Evolutionary conservation across 2,888 invertebrate species (phyloP).

Genomic region (Euplagia quadripunctaria): DNA sequence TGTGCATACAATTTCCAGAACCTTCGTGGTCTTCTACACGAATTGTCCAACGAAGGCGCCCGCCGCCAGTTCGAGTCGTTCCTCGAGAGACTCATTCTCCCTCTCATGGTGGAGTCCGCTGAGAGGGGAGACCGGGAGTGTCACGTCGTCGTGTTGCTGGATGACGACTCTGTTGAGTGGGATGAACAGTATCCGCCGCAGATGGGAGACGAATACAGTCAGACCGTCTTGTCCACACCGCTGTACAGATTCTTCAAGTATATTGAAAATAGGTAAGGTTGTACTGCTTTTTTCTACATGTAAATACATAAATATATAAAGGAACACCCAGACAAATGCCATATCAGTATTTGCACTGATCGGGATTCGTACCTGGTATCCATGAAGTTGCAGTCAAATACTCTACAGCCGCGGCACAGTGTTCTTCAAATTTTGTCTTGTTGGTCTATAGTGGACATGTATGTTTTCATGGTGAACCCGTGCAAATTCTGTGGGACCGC

Average conservation of each 20-base stretch:
- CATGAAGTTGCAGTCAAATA: too few relatives aligned
- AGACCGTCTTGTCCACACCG: conserved; percentile 97
- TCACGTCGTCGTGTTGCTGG: conserved; percentile 97
- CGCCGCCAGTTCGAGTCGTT: conserved; percentile 98
- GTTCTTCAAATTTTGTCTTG: too few relatives aligned
- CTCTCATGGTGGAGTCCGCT: conserved; percentile 97
- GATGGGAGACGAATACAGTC: conserved; percentile 99
- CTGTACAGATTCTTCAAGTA: conserved; percentile 99
- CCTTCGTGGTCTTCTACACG: conserved; percentile 97
- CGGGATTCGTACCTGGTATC: not conserved
- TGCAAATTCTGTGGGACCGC: too few relatives aligned
- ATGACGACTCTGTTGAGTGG: conserved; percentile 99
- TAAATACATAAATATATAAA: not conserved
- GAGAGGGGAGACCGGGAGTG: conserved; percentile 98
- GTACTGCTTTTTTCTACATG: not conserved
- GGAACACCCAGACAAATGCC: too few relatives aligned
- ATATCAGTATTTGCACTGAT: not conserved
- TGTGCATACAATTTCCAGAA: conserved; percentile 88
- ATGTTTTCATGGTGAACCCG: too few relatives aligned
- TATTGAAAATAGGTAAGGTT: conserved; percentile 93
- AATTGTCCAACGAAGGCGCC: conserved; percentile 99
- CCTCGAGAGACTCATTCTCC: conserved; percentile 97
- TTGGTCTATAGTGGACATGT: too few relatives aligned
- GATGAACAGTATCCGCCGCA: conserved; percentile 99
- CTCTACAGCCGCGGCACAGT: too few relatives aligned